Percentiles rank a stretch among this genome's conserved stretches.
Conservation (phyloP, 2,888 invertebrate genomes). For the Hylaea fasciaria region DNA sequence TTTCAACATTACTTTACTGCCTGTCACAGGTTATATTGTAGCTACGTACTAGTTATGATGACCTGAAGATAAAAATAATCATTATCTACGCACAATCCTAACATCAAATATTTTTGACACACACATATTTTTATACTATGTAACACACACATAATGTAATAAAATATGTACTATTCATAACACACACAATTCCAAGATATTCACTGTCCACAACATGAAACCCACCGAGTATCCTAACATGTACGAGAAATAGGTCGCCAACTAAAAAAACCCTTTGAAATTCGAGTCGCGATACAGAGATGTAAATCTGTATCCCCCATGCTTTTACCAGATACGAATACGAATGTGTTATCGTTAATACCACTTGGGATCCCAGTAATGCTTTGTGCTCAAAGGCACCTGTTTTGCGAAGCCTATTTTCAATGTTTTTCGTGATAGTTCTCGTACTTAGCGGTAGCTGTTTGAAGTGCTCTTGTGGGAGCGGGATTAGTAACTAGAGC, state of each 20-base stretch:
- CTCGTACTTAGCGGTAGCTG: conserved; percentile 5
- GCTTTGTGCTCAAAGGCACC: conserved; percentile 81
- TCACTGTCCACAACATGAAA: background rate
- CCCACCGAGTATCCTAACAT: conserved; percentile 21
- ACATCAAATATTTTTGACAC: too few relatives aligned
- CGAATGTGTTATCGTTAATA: conserved; percentile 80
- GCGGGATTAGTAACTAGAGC: too few relatives aligned
- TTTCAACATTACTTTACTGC: too few relatives aligned
- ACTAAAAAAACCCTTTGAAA: conserved; percentile 79
- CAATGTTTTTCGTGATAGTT: conserved; percentile 38
- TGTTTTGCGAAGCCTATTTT: conserved; percentile 51
- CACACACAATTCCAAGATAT: background rate
- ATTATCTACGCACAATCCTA: too few relatives aligned
- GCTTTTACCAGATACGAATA: conserved; percentile 81
- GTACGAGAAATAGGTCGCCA: conserved; percentile 57
- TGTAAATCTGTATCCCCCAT: conserved; percentile 80
- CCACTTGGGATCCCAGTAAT: conserved; percentile 78
- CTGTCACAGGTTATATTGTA: too few relatives aligned
- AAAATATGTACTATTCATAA: too few relatives aligned
- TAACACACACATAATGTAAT: too few relatives aligned
- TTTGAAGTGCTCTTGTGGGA: conserved; percentile 14
- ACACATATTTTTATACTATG: too few relatives aligned
- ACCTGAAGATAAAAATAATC: too few relatives aligned
- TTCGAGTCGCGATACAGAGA: conserved; percentile 72
- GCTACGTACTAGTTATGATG: too few relatives aligned